Percentiles rank a stretch among this genome's conserved stretches.
Evolutionary conservation across 2,797 vertebrate species (phyloP).

Genomic region (Protosalanx chinensis): DNA sequence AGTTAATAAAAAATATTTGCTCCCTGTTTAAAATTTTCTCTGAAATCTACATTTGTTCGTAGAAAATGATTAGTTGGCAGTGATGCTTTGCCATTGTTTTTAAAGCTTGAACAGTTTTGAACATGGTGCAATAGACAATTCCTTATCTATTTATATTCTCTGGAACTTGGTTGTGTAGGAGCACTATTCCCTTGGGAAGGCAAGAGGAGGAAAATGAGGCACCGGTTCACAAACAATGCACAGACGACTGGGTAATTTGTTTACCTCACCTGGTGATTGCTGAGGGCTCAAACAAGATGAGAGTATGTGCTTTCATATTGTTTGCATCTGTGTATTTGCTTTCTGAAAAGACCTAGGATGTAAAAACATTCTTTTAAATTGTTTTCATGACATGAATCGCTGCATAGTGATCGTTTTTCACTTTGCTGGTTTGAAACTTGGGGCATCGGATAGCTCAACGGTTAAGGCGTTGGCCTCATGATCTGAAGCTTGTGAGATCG

Average conservation of each 20-base stretch:
- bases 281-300: constrained; percentile 1
- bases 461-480: too few relatives aligned
- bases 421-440: background rate
- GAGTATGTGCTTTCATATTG: background rate
- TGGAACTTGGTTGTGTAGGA: background rate
- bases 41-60: background rate
- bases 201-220: constrained; percentile 27
- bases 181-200: constrained; percentile 5
- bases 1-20: constrained; percentile 47
- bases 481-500: too few relatives aligned
- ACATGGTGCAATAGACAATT: constrained; percentile 18
- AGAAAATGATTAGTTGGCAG: background rate
- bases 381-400: background rate
- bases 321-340: constrained; percentile 7
- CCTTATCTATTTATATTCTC: background rate
- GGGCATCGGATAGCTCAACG: too few relatives aligned
- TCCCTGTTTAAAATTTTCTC: background rate
- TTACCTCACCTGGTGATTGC: constrained; percentile 37
- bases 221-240: constrained; percentile 32
- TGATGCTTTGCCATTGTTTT: constrained; percentile 1
- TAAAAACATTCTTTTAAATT: background rate
- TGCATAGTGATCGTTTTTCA: too few relatives aligned
- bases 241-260: constrained; percentile 26
- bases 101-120: constrained; percentile 31
- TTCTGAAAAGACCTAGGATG: background rate